Evolutionary conservation across 2,113 vertebrate species (phyloP).

Genomic region (Paedocypris sp.): DNA sequence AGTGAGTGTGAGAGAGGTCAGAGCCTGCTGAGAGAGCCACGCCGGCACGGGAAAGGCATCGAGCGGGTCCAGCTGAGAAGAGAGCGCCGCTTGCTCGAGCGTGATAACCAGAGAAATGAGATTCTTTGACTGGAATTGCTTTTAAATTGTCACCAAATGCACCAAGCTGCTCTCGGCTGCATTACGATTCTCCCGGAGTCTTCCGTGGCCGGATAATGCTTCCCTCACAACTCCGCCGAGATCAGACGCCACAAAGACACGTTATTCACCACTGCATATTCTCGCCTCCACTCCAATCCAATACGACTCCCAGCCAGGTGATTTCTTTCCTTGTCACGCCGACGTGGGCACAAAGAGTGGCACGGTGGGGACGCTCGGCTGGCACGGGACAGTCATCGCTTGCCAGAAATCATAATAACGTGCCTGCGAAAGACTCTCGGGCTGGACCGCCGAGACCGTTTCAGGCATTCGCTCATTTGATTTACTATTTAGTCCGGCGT

Average conservation of each 20-base stretch:
- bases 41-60: background rate
- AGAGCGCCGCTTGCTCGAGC: slow-evolving; percentile 7
- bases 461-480: background rate
- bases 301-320: slow-evolving; percentile 1
- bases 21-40: slow-evolving; percentile 1
- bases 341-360: slow-evolving; percentile 27
- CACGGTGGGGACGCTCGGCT: slow-evolving; percentile 34
- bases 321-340: background rate
- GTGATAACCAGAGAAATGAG: slow-evolving; percentile 23
- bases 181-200: slow-evolving; percentile 11
- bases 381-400: slow-evolving; percentile 4
- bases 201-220: slow-evolving; percentile 7
- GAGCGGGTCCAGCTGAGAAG: background rate
- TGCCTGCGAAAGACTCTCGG: background rate
- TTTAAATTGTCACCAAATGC: slow-evolving; percentile 13
- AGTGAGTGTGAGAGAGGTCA: slow-evolving; percentile 6
- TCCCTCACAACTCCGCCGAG: slow-evolving; percentile 19
- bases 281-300: slow-evolving; percentile 1
- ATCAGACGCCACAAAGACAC: slow-evolving; percentile 15
- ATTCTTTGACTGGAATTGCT: slow-evolving; percentile 15
- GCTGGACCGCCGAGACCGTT: slow-evolving; percentile 2
- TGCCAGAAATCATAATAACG: slow-evolving; percentile 21
- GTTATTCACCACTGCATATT: slow-evolving; percentile 18
- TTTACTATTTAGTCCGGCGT: background rate
- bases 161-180: background rate